Conservation (phyloP, 1,140 invertebrate genomes). For the Trachymyrmex cornetzi region DNA sequence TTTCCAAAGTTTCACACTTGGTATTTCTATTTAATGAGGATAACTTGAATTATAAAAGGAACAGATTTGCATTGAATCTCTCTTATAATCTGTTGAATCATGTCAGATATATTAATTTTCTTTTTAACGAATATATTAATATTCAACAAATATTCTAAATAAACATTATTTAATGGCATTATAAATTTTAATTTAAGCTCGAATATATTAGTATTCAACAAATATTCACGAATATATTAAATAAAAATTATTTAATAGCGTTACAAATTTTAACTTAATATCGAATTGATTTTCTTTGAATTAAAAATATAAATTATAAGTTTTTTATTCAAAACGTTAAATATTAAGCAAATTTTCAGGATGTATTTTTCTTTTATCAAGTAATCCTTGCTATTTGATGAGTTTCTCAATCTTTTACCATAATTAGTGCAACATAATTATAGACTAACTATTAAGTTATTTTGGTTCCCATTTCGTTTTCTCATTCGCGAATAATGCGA, state of each 20-base stretch:
- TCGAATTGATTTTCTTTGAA: neutral
- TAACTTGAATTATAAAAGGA: neutral
- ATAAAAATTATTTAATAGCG: neutral
- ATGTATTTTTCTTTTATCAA: no score
- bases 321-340: neutral
- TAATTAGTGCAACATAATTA: neutral
- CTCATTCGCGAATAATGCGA: neutral
- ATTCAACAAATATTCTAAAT: neutral
- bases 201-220: neutral
- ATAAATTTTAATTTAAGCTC: neutral
- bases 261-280: neutral
- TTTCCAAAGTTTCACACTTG: slow-evolving; percentile 20
- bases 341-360: neutral
- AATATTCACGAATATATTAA: neutral
- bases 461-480: neutral
- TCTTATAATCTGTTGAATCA: neutral
- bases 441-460: neutral
- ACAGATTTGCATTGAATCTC: slow-evolving; percentile 24
- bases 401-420: neutral
- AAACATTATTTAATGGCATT: neutral
- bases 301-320: neutral
- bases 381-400: neutral
- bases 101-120: neutral
- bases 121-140: neutral
- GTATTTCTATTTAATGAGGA: neutral